Evolutionary conservation across 2,113 vertebrate species (phyloP).

Genomic region (Conger conger): DNA sequence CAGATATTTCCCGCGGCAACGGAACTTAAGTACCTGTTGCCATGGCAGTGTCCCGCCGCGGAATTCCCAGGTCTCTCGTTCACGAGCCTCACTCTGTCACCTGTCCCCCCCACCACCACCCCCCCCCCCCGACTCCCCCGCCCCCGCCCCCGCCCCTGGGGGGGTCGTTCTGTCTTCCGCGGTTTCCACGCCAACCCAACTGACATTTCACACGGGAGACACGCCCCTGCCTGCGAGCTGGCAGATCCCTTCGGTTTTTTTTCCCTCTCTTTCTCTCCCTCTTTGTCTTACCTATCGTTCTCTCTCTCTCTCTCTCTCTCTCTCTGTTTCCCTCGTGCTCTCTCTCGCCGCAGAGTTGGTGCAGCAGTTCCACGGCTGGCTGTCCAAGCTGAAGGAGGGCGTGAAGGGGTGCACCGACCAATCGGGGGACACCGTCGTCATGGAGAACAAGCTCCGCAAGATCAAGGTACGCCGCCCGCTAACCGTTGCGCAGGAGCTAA

Average conservation of each 20-base stretch:
- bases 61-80: not conserved
- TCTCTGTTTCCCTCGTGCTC: slow-evolving; percentile 11
- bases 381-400: slow-evolving; percentile 69
- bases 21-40: not conserved
- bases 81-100: not conserved
- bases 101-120: too few relatives aligned
- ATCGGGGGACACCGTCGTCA: slow-evolving; percentile 75
- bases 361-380: slow-evolving; percentile 85
- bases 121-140: too few relatives aligned
- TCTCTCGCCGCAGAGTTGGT: slow-evolving; percentile 72
- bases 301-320: slow-evolving; percentile 16
- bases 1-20: not conserved
- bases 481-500: not conserved
- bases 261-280: not conserved
- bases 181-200: not conserved
- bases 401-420: slow-evolving; percentile 76
- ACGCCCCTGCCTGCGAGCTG: not conserved
- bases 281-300: not conserved
- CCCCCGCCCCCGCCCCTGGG: too few relatives aligned
- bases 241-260: not conserved
- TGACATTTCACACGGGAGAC: not conserved
- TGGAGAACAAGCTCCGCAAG: slow-evolving; percentile 76
- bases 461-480: slow-evolving; percentile 73
- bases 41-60: not conserved
- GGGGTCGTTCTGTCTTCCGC: not conserved